Evolutionary conservation across 2,888 invertebrate genomes (phyloP), one percentile per base, ranked within the genome.

Genomic region (Notodonta dromedarius): DNA sequence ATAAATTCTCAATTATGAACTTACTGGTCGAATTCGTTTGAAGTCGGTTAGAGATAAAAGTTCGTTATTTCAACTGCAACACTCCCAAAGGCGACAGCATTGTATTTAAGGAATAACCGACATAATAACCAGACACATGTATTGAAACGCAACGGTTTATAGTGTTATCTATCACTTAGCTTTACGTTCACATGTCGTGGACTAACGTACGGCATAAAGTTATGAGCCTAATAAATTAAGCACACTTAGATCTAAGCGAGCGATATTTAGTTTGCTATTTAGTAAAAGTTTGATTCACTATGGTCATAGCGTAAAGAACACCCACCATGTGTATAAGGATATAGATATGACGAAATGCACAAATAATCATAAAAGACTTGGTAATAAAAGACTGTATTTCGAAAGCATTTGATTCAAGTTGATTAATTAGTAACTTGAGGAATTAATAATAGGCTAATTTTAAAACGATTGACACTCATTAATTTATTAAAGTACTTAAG

Each of bases 181-280:
- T 81, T 79, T 80, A 86, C 73, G 75, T 82, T 81, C 73, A 67
- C 78, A 62, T 77, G 73, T 82, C 69, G 83, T 86, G 87, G 85
- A 88, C 87, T 85, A 86, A 82, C 67, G 58, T 72, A 72, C 78
- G 86, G 88, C 89, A 87, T 84, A 80, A 74, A 70, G 55, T 79
- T 65, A 78, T 55, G 76, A 82, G 87, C 85, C 87, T 86, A 84
- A 76, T 83, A 78, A 78, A 77, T 61, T 75, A 88, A 89, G 87
- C 87, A 88, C 86, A 88, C 86, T 69, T 89, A 88, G 85, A 69
- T 71, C 59, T 90, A 90, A 89, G 88, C 77, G 73, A 83, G 77
- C 80, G 74, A 78, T 74, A 69, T 82, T 80, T 82, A 86, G 81
- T 84, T 24, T 84, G 89, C 89, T 70, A 79, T 66, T 84, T 88